phyloP scores from a whole-genome alignment of 2,113 vertebrate species.

The Tragulus kanchil region DNA sequence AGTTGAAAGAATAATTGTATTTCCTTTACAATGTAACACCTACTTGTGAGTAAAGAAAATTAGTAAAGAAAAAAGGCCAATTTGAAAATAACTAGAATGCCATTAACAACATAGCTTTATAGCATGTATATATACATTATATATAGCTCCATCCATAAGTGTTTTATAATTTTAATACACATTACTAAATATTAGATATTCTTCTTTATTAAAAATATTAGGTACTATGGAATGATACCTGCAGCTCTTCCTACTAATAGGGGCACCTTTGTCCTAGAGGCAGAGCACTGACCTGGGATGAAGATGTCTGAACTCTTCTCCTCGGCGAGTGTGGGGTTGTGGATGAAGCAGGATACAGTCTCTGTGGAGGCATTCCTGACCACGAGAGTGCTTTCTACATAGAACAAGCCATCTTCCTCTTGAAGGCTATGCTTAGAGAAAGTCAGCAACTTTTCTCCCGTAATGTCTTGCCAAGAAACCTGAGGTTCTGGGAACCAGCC shows the following conservation, averaged over 20 bases:
- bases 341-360: constrained; percentile 62
- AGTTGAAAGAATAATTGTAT: background rate
- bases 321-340: background rate
- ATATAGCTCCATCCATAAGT: background rate
- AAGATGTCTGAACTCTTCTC: background rate
- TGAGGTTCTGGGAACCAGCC: constrained; percentile 79
- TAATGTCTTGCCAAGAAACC: constrained; percentile 60
- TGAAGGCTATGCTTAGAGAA: constrained; percentile 20
- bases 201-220: background rate
- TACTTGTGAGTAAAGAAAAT: background rate
- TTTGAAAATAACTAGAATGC: background rate
- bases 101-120: background rate
- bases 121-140: background rate
- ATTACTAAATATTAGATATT: background rate
- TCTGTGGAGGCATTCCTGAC: background rate
- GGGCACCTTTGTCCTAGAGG: background rate
- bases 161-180: background rate
- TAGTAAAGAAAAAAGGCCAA: background rate
- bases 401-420: constrained; percentile 50
- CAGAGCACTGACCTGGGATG: constrained; percentile 66
- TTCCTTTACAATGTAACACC: background rate
- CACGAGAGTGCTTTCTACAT: constrained; percentile 55
- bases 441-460: constrained; percentile 42
- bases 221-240: no score
- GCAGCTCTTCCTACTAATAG: background rate